Evolutionary conservation across 2,888 invertebrate genomes (phyloP).

Genomic region (Acleris emargana): DNA sequence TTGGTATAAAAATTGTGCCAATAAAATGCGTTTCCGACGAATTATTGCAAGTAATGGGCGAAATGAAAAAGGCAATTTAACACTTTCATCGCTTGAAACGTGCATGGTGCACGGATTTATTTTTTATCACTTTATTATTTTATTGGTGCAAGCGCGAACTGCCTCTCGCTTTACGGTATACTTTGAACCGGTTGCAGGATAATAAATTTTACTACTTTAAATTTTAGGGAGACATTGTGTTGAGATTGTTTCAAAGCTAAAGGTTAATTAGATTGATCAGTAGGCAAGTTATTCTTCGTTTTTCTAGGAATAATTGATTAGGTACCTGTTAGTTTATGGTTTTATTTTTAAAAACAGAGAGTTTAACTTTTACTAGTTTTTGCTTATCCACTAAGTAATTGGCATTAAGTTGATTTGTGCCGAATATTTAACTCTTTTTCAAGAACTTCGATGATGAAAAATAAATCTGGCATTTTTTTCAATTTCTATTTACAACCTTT

Average conservation of each 20-base stretch:
- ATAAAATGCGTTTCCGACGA: slow-evolving; percentile 57
- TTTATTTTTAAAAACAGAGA: too few relatives aligned
- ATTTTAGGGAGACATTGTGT: slow-evolving; percentile 11
- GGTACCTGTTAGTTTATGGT: too few relatives aligned
- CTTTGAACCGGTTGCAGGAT: slow-evolving; percentile 64
- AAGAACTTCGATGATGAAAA: too few relatives aligned
- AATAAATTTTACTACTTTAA: slow-evolving; percentile 68
- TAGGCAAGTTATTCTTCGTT: too few relatives aligned
- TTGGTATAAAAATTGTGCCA: slow-evolving; percentile 15
- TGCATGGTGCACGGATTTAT: slow-evolving; percentile 63
- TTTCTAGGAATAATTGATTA: too few relatives aligned
- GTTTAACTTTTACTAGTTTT: too few relatives aligned
- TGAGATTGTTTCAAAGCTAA: slow-evolving; percentile 1
- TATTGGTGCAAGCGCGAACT: slow-evolving; percentile 71
- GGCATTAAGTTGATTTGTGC: too few relatives aligned
- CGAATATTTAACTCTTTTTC: too few relatives aligned
- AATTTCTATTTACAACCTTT: too few relatives aligned
- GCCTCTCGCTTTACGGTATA: slow-evolving; percentile 73
- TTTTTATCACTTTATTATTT: slow-evolving; percentile 76
- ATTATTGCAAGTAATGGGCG: slow-evolving; percentile 57
- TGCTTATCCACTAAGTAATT: too few relatives aligned
- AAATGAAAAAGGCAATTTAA: slow-evolving; percentile 61
- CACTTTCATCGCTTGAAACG: slow-evolving; percentile 56
- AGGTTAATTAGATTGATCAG: background rate
- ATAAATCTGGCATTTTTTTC: too few relatives aligned